A percentile compares a stretch with the other conserved stretches of the same genome.
Conservation (phyloP, 2,888 invertebrate genomes). For the Tachina fera region DNA sequence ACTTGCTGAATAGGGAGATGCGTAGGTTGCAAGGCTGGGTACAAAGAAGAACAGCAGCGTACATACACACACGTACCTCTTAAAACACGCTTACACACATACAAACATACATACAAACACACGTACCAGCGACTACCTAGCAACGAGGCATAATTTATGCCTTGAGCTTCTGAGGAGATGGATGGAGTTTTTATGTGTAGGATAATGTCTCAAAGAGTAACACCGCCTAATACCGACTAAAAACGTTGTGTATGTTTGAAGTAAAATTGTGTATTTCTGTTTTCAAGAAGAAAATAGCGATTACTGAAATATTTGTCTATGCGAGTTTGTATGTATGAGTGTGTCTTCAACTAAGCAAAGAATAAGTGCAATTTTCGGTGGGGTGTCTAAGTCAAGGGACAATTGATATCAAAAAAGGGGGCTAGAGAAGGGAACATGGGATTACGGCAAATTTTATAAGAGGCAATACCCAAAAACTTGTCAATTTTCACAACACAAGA, state of each 20-base stretch:
- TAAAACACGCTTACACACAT: neutral
- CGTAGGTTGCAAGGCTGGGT: slow-evolving; percentile 4
- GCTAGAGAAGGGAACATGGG: neutral
- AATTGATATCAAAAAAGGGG: slow-evolving; percentile 30
- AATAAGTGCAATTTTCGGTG: slow-evolving; percentile 52
- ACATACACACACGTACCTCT: slow-evolving; percentile 12
- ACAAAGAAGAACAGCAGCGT: neutral
- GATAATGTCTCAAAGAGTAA: slow-evolving; percentile 65
- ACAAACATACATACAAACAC: neutral
- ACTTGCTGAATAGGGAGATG: slow-evolving; percentile 20
- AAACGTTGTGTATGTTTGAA: neutral
- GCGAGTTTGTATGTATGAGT: slow-evolving; percentile 1
- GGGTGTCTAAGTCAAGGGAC: slow-evolving; percentile 22
- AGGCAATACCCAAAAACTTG: slow-evolving; percentile 26
- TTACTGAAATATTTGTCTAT: slow-evolving; percentile 10
- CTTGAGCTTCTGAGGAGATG: slow-evolving; percentile 47
- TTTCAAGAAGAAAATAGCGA: slow-evolving; percentile 39
- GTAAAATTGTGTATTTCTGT: neutral
- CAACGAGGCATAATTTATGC: slow-evolving; percentile 64
- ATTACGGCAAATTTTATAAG: no score
- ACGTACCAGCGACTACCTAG: slow-evolving; percentile 25
- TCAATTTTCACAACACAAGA: slow-evolving; percentile 3
- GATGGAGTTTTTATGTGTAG: slow-evolving; percentile 51
- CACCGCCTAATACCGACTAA: slow-evolving; percentile 58
- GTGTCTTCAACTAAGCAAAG: slow-evolving; percentile 35